Evolutionary conservation across 2,797 vertebrate genomes (phyloP), one percentile per base, ranked within the genome.

Genomic region (Vultur gryphus): DNA sequence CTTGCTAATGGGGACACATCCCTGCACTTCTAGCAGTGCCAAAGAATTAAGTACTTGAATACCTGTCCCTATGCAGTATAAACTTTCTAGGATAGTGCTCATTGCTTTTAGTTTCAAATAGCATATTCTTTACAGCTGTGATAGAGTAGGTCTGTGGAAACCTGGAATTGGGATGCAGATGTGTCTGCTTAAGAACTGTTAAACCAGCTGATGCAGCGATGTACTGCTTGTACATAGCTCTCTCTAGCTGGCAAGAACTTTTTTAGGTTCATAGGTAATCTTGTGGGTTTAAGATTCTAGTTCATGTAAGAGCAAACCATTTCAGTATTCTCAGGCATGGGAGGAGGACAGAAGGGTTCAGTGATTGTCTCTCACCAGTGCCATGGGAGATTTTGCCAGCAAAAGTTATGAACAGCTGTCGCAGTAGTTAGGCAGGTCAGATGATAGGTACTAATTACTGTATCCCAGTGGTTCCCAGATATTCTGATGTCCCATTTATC

Each of bases 1-100:
- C 23, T 6, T 87, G 37, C 76, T 95, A 89, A 92, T 21, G 78
- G 75, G 26, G 62, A 65, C 54, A 61, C 39, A 58, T 39, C 71
- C 69, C 29, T 85, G 37, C 28, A 64, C 76, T 92, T 85, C 9
- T 19, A 71, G 58, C 49, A 19, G 10, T 69, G 46, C 49, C 52
- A 64, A 10, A 87, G 78, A 92, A 73, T 58, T 72, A 92, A 89
- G 52, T 93, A 14, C 37, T 95, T 89, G 62, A 92, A 93, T 92
- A 92, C 84, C 78, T 94, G 91, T 78, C 41, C 35, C 39, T 91
- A 2, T 57, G 52, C 37, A 49, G 54, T 84, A 49, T 80, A 65
- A 24, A 75, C 87, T 90, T 91, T 84, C 46, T 71, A 65, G 46
- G 35, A 11, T 82, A 57, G 28, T 33, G 39, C 54, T 88, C 2